Evolutionary conservation across 2,888 invertebrate genomes (phyloP), one percentile per base, ranked within the genome.

Genomic region (Netelia fuscicornis): DNA sequence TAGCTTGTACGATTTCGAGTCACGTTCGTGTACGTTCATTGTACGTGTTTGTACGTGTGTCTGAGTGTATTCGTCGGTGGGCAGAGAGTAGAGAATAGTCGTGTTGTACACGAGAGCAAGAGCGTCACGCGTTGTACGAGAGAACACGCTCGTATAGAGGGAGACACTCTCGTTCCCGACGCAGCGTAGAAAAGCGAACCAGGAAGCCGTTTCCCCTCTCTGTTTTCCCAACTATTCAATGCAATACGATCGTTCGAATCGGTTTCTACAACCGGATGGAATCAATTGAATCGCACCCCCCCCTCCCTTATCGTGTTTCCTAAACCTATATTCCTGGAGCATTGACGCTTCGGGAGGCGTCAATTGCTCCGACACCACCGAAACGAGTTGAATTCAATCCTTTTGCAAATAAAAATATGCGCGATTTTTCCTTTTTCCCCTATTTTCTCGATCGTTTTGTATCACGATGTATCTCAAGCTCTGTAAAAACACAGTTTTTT

Each of bases 281-380:
- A 87, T 86, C 87, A 84, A 87, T 87, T 84, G 85, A 87, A 85
- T 83, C 77, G 78, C 44, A 81, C 67, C 68, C 78, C 17, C 17
- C 17, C 17, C 17, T 0, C 17, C 60, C 58, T 77, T 30, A 54
- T 72, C 20, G 64, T 71, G 10, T 37, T 70, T 58, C 48, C 71
- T 77, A 25, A 52, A n/a, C 65, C 64, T 67, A 71, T 77, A 56
- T 75, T 58, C 13, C 11, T 72, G 68, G 52, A 17, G 44, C 62
- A 62, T 25, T 5, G 37, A 78, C 25, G 13, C 71, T 17, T 42
- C 30, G 52, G 44, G 48, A 62, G 17, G 20, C n/a, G 37, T 64
- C n/a, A 65, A 76, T 80, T 72, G 44, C 62, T 54, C 42, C 54
- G 10, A 58, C n/a, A 9, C 13, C 10, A 10, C 3, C 48, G 23